Conservation (phyloP, 2,113 vertebrate genomes). For the Alces alces region DNA sequence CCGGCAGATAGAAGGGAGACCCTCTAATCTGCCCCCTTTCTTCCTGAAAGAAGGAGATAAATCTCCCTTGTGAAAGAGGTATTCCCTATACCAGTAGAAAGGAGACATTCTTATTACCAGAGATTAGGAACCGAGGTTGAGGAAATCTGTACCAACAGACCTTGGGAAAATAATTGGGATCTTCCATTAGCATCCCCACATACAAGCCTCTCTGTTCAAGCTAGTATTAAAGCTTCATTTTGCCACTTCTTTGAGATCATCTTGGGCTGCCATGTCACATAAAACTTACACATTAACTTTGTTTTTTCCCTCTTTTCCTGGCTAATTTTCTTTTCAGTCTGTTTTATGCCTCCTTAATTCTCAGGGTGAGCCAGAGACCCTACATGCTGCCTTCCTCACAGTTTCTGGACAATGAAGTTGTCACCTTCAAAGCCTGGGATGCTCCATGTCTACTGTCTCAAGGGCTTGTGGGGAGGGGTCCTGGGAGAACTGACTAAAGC, state of each 20-base stretch:
- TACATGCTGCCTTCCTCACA: background rate
- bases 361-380: background rate
- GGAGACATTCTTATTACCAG: background rate
- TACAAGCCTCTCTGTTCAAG: background rate
- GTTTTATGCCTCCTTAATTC: background rate
- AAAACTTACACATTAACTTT: background rate
- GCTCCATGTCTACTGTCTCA: background rate
- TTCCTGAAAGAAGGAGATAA: background rate
- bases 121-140: background rate
- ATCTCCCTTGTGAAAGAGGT: background rate
- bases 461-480: background rate
- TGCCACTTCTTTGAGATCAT: background rate
- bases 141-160: background rate
- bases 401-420: background rate
- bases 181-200: background rate
- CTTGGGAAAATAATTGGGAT: background rate
- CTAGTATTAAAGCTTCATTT: background rate
- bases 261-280: background rate
- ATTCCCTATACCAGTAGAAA: background rate
- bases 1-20: background rate
- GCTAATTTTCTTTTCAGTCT: background rate
- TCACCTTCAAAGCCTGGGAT: background rate
- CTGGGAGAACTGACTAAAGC: background rate
- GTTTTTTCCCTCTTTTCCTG: background rate
- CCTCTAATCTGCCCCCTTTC: background rate